Percentiles rank a stretch among this genome's conserved stretches.
Conservation (phyloP, 2,888 invertebrate species). For the Hymenopus coronatus region DNA sequence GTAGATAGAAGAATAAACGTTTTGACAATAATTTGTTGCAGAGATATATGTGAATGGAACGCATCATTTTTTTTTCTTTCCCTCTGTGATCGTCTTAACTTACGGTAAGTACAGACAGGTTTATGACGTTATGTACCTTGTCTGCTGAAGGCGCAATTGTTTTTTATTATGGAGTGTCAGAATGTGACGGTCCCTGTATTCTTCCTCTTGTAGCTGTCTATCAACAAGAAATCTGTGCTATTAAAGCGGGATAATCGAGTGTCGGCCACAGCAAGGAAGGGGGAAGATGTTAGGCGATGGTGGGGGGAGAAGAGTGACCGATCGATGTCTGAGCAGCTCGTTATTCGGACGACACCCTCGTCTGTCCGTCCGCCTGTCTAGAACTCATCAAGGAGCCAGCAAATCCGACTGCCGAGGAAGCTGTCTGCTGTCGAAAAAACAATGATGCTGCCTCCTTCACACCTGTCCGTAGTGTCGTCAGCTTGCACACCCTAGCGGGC, state of each 20-base stretch:
- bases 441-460: neutral
- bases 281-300: constrained; percentile 34
- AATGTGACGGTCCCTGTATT: neutral
- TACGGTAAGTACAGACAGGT: too few species aligned
- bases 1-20: too few species aligned
- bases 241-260: neutral
- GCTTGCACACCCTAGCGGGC: constrained; percentile 5
- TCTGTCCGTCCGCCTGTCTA: constrained; percentile 4
- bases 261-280: constrained; percentile 26
- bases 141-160: neutral
- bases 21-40: too few species aligned
- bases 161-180: neutral
- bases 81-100: too few species aligned
- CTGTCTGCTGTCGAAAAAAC: neutral
- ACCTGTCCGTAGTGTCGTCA: neutral
- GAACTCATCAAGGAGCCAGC: neutral
- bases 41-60: too few species aligned
- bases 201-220: neutral
- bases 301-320: constrained; percentile 38
- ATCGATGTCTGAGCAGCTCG: constrained; percentile 46
- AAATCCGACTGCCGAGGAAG: neutral
- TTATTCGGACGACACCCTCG: constrained; percentile 49
- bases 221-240: neutral
- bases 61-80: too few species aligned
- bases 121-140: too few species aligned